phyloP scores from a whole-genome alignment of 2,113 vertebrate genomes.

The Catharus bicknelli region DNA sequence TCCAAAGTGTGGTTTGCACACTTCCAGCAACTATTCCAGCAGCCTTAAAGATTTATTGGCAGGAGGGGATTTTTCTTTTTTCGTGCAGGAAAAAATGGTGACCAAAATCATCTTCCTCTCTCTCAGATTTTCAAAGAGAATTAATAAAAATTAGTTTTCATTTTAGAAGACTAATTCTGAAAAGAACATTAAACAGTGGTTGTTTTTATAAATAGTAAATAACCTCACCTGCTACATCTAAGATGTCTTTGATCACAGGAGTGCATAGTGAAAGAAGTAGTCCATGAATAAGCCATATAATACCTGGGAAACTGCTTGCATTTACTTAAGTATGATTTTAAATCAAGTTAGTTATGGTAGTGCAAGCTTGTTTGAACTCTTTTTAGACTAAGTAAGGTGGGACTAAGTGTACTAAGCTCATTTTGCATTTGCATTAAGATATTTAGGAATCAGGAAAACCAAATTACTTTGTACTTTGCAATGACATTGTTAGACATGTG shows the following conservation, averaged over 20 bases:
- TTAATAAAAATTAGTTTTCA: not conserved
- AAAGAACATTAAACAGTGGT: not conserved
- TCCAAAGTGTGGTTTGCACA: not conserved
- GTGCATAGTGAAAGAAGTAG: not conserved
- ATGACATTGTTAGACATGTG: not conserved
- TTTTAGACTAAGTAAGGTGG: not conserved
- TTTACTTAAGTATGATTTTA: constrained; percentile 18
- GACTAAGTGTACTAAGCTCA: not conserved
- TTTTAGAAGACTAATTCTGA: not conserved
- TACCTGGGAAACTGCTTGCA: constrained; percentile 3
- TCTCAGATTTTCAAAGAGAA: not conserved
- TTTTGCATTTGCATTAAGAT: not conserved
- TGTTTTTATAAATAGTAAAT: constrained; percentile 8
- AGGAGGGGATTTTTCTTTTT: not conserved
- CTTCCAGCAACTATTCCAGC: not conserved
- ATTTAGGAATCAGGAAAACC: not conserved
- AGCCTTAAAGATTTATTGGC: not conserved
- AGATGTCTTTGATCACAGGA: not conserved
- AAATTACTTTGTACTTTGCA: not conserved
- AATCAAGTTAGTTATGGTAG: not conserved
- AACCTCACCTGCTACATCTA: not conserved
- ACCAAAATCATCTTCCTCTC: not conserved
- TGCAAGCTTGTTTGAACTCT: not conserved
- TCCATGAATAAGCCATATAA: not conserved
- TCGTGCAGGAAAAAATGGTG: not conserved